Percentiles rank a stretch among this genome's conserved stretches.
phyloP scores from a whole-genome alignment of 2,888 invertebrate genomes.

The Drosophila setosimentum region DNA sequence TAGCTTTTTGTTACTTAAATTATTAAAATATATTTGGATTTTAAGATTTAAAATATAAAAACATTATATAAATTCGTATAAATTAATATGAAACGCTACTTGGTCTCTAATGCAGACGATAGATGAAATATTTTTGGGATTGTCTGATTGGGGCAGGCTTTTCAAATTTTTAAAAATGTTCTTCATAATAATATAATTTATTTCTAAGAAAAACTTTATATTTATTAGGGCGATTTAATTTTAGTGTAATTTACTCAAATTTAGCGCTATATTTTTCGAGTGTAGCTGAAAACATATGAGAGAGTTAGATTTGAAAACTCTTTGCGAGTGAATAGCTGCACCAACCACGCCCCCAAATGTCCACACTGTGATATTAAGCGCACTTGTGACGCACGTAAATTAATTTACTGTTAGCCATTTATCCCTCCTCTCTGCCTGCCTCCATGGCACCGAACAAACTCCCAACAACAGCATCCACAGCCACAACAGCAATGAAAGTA shows the following conservation, averaged over 20 bases:
- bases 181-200: no score
- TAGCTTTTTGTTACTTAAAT: not conserved
- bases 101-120: no score
- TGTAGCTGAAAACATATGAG: conserved; percentile 35
- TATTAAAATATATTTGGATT: not conserved
- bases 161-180: no score
- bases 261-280: not conserved
- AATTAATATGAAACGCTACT: no score
- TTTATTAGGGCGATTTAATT: not conserved
- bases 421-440: conserved; percentile 27
- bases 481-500: conserved; percentile 26
- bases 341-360: conserved; percentile 41
- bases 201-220: not conserved
- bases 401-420: conserved; percentile 75
- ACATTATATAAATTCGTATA: not conserved
- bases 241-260: not conserved
- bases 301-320: conserved; percentile 50
- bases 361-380: conserved; percentile 64
- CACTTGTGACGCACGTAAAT: conserved; percentile 76
- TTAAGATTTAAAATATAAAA: not conserved
- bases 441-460: conserved; percentile 1
- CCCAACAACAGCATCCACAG: conserved; percentile 14
- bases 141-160: no score
- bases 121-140: no score
- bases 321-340: conserved; percentile 29